Base-by-base conservation (phyloP, 1,140 invertebrate genomes). In the Trialeurodes vaporariorum region DNA sequence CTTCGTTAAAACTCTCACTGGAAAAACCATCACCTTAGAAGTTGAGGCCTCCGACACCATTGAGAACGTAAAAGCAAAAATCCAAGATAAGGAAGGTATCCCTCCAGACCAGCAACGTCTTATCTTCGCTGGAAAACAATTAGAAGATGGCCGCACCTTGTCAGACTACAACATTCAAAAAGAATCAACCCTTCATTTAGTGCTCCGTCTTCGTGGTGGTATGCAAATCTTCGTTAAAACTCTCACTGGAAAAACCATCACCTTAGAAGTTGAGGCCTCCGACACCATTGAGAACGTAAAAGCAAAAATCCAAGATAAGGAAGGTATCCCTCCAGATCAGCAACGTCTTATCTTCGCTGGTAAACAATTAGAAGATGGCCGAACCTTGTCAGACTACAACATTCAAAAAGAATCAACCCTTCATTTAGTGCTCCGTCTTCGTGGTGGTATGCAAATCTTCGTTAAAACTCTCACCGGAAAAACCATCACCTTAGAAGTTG, bases 391-490 rank as follows among this genome's bases (percentile, higher is more conserved):
- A 9, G 87, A 90, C 71, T 89, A 89, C 72, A 88, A 88, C 67
- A 87, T 89, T 70, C 84, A 87, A 75, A 88, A 87, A 72, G 82
- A 84, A 70, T 84, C 82, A 0, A 84, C 86, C 0, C 79, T 87
- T 11, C 86, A 91, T 74, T 78, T 92, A 68, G 86, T 87, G 13
- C 77, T 87, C 13, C 77, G 85, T 65, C 78, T 89, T 13, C 76
- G 84, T 71, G 88, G 87, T 65, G 76, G 72, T 27, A 96, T 96
- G 93, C 93, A 96, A 84, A 95, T 95, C 75, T 95, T 96, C 79
- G 93, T 96, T 13, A 95, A 95, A 80, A 95, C 92, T 75, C 83
- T 95, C 34, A 95, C 92, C 74, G 93, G 93, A 69, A 96, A 96
- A 81, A 96, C 92, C 80, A 95, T 96, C 81, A 94, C 93, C 71